Conservation (phyloP, 2,888 invertebrate genomes). For the Mesorhabditis sp. region DNA sequence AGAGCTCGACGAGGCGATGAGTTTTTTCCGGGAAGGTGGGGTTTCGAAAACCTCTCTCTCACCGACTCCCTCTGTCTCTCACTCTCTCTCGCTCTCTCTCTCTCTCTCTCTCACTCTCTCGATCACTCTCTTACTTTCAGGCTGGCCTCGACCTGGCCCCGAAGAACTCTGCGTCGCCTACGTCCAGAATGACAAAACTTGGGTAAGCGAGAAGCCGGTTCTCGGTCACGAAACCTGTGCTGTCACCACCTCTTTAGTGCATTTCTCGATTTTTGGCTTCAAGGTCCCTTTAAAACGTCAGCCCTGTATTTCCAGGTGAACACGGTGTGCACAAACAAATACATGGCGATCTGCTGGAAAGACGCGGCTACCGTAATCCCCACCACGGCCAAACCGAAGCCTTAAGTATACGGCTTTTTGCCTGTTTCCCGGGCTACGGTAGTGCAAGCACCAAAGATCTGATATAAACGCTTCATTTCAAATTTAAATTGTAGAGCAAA, state of each 20-base stretch:
- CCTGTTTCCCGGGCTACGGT: too few relatives aligned
- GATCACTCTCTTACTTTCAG: background rate
- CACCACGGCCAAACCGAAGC: background rate
- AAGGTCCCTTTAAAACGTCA: background rate
- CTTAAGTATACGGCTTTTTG: too few relatives aligned
- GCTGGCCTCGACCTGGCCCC: background rate
- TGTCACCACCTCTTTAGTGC: too few relatives aligned
- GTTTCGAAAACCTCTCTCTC: background rate
- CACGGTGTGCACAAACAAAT: background rate
- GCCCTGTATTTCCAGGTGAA: background rate
- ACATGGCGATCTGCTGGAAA: background rate
- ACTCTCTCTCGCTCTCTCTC: too few relatives aligned
- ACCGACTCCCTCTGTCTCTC: background rate
- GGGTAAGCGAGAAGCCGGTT: conserved; percentile 4
- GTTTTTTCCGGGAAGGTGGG: background rate
- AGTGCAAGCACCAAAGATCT: too few relatives aligned
- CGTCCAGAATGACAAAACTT: background rate
- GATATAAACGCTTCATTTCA: too few relatives aligned
- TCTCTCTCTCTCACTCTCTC: too few relatives aligned
- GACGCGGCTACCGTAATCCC: background rate
- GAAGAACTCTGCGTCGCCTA: conserved; percentile 4
- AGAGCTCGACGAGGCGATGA: background rate
- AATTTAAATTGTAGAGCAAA: too few relatives aligned
- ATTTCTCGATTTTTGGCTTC: background rate
- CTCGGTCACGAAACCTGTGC: background rate